Base-by-base conservation (phyloP, 2,113 vertebrate genomes). In the Casuarius casuarius region DNA sequence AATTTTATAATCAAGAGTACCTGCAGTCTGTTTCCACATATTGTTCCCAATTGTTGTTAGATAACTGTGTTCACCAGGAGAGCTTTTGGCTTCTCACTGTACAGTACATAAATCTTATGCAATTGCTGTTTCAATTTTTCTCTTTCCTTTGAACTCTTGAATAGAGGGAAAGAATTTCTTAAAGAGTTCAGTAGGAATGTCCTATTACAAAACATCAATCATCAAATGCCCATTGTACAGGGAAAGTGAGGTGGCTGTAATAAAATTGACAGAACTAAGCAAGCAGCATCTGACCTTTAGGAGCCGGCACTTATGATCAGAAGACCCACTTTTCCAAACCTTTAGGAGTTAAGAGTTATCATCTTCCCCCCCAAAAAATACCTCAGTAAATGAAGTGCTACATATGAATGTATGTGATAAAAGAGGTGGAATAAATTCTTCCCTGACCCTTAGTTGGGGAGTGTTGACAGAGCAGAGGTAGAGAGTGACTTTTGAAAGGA, bases 361-460 rank as follows among this genome's bases (percentile, higher is more conserved):
- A 80, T 97, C 92, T n/a, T 71, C 79, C 4, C 18, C 19, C 28
- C 56, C 56, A 89, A 96, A 80, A 91, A 87, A 95, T 93, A 62
- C 84, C 75, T 81, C 82, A 94, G 95, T 95, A 97, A 97, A 97
- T 97, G 97, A 98, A 97, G 97, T 98, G 97, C 94, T 97, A 96
- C 87, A 67, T 93, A 85, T 93, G 92, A 92, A 88, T 94, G 83
- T 22, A 40, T 31, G 75, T 95, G 97, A 97, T 96, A 96, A 96
- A 96, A 86, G 97, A 97, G 93, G 94, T 95, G 95, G 72, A 92
- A 92, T 65, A 91, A 85, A 94, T 94, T 92, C 74, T 84, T 90
- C 65, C 71, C 87, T 97, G 94, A 96, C 96, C 94, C 90, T 78
- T 87, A 25, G 80, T 52, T 90, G 49, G 72, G 80, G 51, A 95